phyloP scores from a whole-genome alignment of 2,888 invertebrate species.

The Amorpha juglandis region DNA sequence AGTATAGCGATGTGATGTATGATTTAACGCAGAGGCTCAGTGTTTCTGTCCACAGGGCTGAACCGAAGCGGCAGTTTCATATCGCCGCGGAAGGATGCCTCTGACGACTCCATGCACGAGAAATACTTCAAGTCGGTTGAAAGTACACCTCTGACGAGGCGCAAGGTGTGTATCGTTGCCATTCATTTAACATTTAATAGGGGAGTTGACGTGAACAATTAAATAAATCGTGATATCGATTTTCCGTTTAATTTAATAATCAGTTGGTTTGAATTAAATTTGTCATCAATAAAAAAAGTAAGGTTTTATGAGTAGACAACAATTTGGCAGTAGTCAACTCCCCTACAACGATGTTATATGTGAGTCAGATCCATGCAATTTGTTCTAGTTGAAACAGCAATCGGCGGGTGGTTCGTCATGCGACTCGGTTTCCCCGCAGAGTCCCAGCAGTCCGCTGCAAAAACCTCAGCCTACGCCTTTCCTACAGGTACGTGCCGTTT shows the following conservation, averaged over 20 bases:
- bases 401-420: constrained; percentile 81
- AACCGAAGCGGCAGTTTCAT: constrained; percentile 84
- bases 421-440: constrained; percentile 85
- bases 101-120: constrained; percentile 93
- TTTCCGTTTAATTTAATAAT: no score
- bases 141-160: constrained; percentile 86
- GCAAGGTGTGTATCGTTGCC: constrained; percentile 65
- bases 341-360: background rate
- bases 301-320: background rate
- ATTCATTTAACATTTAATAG: background rate
- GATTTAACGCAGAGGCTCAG: constrained; percentile 24
- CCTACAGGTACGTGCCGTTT: constrained; percentile 57
- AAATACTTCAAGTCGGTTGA: constrained; percentile 90
- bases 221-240: no score
- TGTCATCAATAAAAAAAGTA: background rate
- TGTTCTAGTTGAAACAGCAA: constrained; percentile 73
- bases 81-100: constrained; percentile 85
- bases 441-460: constrained; percentile 84
- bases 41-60: constrained; percentile 55
- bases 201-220: constrained; percentile 22
- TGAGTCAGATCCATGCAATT: constrained; percentile 24
- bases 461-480: constrained; percentile 76
- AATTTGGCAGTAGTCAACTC: constrained; percentile 12
- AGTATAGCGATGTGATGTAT: background rate
- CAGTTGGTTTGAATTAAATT: no score